Percentiles rank a stretch among this genome's conserved stretches.
Conservation (phyloP, 2,888 invertebrate species). For the Dromius quadrimaculatus region DNA sequence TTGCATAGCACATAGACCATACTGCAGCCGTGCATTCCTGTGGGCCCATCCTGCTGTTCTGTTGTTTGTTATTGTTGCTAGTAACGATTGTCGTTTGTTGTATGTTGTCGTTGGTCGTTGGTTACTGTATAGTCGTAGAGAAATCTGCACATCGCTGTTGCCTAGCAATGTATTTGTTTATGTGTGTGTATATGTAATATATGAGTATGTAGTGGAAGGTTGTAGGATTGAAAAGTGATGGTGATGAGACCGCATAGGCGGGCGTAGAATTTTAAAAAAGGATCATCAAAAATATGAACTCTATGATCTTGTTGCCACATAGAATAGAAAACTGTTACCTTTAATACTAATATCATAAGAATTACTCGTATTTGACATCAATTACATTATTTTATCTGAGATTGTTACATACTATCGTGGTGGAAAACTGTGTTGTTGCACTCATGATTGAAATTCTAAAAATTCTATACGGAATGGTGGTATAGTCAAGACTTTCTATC, state of each 20-base stretch:
- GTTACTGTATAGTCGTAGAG: constrained; percentile 19
- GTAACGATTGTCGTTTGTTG: constrained; percentile 15
- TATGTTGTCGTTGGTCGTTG: constrained; percentile 9
- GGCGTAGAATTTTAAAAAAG: not conserved
- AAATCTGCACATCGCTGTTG: constrained; percentile 18
- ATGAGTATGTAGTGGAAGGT: not conserved
- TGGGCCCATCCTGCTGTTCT: not conserved
- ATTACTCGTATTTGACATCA: no score
- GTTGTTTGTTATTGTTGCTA: constrained; percentile 22
- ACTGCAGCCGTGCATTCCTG: constrained; percentile 10
- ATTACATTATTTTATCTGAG: not conserved
- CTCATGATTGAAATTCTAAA: no score
- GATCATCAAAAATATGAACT: not conserved
- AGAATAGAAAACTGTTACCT: no score
- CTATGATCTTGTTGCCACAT: no score
- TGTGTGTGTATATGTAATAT: constrained; percentile 5
- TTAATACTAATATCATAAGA: no score
- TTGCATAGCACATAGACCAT: no score
- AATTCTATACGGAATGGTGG: no score
- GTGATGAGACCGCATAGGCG: constrained; percentile 44
- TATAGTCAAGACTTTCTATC: no score
- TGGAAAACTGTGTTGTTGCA: no score
- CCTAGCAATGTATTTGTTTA: not conserved
- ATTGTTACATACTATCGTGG: no score
- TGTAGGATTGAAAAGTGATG: constrained; percentile 41